phyloP scores from a whole-genome alignment of 1,140 invertebrate species.

The Heliconius eleuchia region DNA sequence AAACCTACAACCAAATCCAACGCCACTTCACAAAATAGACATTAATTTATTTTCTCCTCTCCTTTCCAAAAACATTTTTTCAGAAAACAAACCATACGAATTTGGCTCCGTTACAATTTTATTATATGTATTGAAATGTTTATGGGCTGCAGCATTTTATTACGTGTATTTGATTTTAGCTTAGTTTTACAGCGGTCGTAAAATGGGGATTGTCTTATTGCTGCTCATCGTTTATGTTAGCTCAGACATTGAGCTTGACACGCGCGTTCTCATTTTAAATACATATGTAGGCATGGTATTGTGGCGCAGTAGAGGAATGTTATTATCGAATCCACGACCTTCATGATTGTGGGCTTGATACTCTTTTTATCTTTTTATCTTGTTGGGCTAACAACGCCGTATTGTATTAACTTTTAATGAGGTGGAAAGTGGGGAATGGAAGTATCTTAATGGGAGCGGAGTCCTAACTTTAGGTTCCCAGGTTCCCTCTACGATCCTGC shows the following conservation, averaged over 20 bases:
- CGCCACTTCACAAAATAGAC: too few relatives aligned
- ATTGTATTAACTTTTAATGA: too few relatives aligned
- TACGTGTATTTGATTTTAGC: slow-evolving; percentile 15
- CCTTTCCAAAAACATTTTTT: neutral
- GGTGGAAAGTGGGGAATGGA: too few relatives aligned
- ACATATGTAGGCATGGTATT: neutral
- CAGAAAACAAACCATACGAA: neutral
- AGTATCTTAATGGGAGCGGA: too few relatives aligned
- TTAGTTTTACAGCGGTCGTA: slow-evolving; percentile 17
- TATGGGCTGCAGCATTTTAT: slow-evolving; percentile 6
- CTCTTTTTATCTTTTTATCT: too few relatives aligned
- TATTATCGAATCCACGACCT: too few relatives aligned
- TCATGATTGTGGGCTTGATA: neutral
- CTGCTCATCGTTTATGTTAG: slow-evolving; percentile 10
- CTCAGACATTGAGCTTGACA: slow-evolving; percentile 8
- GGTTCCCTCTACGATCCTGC: too few relatives aligned
- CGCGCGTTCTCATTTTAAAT: slow-evolving; percentile 3
- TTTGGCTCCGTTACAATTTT: slow-evolving; percentile 13
- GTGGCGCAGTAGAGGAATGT: neutral
- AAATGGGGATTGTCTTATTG: slow-evolving; percentile 16
- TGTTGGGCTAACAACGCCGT: too few relatives aligned
- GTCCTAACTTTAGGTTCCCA: too few relatives aligned
- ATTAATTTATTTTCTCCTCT: neutral
- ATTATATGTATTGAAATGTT: slow-evolving; percentile 12
- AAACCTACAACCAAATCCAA: neutral